These are phyloP conservation scores for Elgaria multicarinata DNA, from an alignment of 2,113 vertebrate species.

Conservation along the genomic window DNA sequence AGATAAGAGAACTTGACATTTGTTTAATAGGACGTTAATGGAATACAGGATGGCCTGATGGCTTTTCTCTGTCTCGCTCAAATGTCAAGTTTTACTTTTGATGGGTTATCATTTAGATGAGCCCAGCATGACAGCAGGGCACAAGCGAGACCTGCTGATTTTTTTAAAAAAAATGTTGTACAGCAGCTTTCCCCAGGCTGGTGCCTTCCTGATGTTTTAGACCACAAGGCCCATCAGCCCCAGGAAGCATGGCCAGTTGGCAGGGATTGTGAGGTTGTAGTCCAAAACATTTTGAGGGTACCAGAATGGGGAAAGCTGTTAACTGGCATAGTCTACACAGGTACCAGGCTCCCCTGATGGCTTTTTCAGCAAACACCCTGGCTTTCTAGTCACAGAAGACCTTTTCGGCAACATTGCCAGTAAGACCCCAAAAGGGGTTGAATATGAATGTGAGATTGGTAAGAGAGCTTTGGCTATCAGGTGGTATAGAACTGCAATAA, in stretches of 20 bases:
- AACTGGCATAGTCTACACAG: background rate
- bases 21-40: conserved; percentile 25
- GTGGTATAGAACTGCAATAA: too few relatives aligned
- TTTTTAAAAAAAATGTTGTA: too few relatives aligned
- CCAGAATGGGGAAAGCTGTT: too few relatives aligned
- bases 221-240: too few relatives aligned
- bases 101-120: background rate
- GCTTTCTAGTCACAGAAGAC: background rate
- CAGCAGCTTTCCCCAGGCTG: too few relatives aligned
- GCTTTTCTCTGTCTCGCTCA: conserved; percentile 6
- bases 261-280: too few relatives aligned
- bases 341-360: background rate
- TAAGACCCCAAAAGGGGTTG: background rate
- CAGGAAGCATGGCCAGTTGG: too few relatives aligned
- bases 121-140: background rate
- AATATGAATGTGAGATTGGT: background rate
- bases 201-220: too few relatives aligned
- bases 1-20: conserved; percentile 28
- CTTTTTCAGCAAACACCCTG: background rate
- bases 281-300: too few relatives aligned
- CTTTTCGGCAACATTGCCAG: background rate
- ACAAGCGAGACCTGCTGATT: background rate
- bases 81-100: conserved; percentile 5
- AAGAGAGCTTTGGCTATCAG: too few relatives aligned
- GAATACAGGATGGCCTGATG: background rate